A percentile compares a stretch with the other conserved stretches of the same genome.
These are phyloP conservation scores for Grallaria varia DNA, from an alignment of 2,113 vertebrate genomes.

Conservation along the genomic window DNA sequence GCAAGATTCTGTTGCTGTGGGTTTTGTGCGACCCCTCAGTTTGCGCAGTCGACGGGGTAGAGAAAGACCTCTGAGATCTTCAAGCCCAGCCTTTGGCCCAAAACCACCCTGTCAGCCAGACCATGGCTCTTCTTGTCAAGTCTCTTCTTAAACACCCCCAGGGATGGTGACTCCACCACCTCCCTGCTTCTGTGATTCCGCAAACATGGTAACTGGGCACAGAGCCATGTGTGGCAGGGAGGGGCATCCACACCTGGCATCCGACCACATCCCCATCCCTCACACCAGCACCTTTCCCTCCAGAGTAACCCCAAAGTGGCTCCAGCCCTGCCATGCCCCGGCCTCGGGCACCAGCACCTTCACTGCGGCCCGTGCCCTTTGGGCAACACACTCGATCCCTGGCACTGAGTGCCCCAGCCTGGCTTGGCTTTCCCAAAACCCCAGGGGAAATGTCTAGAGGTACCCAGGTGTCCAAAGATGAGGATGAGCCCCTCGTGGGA, in stretches of 20 bases:
- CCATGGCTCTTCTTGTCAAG: too few relatives aligned
- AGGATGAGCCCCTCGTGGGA: fast-evolving
- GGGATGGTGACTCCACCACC: too few relatives aligned
- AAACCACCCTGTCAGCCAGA: too few relatives aligned
- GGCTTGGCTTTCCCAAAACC: background rate
- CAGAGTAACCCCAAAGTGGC: fast-evolving
- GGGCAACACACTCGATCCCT: fast-evolving
- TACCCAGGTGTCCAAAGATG: background rate
- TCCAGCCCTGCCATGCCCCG: fast-evolving
- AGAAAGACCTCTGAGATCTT: too few relatives aligned
- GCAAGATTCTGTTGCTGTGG: too few relatives aligned
- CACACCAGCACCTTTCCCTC: background rate
- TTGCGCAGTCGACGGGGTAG: too few relatives aligned
- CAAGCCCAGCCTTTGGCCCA: too few relatives aligned
- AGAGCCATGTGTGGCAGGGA: fast-evolving
- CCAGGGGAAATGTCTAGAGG: background rate
- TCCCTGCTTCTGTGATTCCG: background rate
- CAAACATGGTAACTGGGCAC: background rate
- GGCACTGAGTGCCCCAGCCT: background rate
- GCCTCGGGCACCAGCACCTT: background rate
- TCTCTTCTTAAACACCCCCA: too few relatives aligned
- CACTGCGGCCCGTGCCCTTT: background rate
- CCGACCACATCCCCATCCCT: too few relatives aligned
- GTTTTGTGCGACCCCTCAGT: too few relatives aligned
- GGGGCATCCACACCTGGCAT: fast-evolving